These are phyloP conservation scores for Salvelinus fontinalis DNA, from an alignment of 2,113 vertebrate genomes.

Conservation along the genomic window DNA sequence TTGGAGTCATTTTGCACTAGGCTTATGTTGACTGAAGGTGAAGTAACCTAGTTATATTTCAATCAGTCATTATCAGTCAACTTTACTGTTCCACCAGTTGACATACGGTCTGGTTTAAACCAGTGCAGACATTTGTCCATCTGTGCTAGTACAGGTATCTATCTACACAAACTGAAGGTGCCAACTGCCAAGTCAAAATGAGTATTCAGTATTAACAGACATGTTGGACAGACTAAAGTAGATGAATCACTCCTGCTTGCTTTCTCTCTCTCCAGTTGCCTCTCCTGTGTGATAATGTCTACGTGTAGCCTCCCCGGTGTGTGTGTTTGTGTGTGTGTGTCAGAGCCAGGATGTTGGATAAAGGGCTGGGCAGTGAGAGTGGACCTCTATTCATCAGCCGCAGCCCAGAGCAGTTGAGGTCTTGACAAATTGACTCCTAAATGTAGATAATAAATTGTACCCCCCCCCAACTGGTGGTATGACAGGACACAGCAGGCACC, in stretches of 20 bases:
- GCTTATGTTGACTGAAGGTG: too few species aligned
- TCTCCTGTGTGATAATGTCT: not conserved
- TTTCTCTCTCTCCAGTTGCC: not conserved
- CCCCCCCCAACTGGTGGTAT: conserved; percentile 43
- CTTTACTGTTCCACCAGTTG: not conserved
- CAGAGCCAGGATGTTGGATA: conserved; percentile 17
- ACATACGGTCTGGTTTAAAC: too few species aligned
- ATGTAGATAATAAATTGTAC: conserved; percentile 73
- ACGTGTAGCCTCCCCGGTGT: conserved; percentile 5
- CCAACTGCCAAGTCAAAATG: too few species aligned
- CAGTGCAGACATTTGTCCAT: too few species aligned
- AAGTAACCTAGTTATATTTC: too few species aligned
- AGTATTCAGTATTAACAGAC: not conserved
- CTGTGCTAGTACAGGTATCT: too few species aligned
- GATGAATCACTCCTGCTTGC: not conserved
- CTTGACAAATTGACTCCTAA: conserved; percentile 76
- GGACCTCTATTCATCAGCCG: conserved; percentile 47
- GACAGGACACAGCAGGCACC: conserved; percentile 62
- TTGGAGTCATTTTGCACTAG: too few species aligned
- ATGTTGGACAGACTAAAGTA: not conserved
- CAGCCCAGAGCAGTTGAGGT: conserved; percentile 43
- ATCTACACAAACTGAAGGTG: too few species aligned
- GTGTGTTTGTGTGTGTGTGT: conserved; percentile 10
- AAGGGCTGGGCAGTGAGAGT: conserved; percentile 20
- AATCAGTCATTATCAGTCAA: not conserved